Evolutionary conservation across 1,140 invertebrate species (phyloP).

Genomic region (Sycophaga agraensis): DNA sequence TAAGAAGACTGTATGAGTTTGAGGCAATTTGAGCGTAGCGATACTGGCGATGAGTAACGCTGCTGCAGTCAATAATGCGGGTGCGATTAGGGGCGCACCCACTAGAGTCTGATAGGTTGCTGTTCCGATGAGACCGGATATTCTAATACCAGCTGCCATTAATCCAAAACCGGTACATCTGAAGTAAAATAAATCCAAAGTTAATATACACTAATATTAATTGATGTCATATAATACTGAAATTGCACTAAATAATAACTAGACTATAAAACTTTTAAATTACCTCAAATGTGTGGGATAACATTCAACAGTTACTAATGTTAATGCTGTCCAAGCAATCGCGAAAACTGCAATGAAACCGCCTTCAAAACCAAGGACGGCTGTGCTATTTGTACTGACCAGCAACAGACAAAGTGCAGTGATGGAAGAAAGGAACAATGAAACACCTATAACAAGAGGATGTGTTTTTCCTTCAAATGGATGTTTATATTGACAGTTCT

Average conservation of each 20-base stretch:
- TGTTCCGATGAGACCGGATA: conserved; percentile 47
- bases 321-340: conserved; percentile 47
- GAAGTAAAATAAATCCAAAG: background rate
- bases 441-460: conserved; percentile 37
- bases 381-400: conserved; percentile 41
- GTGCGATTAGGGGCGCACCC: conserved; percentile 42
- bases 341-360: conserved; percentile 48
- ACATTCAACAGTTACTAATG: conserved; percentile 46
- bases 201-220: too few species aligned
- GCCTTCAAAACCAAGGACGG: conserved; percentile 47
- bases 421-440: conserved; percentile 46
- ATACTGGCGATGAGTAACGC: conserved; percentile 44
- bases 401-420: conserved; percentile 43
- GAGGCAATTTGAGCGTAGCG: conserved; percentile 48
- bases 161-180: conserved; percentile 51
- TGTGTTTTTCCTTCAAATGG: conserved; percentile 5
- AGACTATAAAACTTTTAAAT: too few species aligned
- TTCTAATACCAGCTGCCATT: conserved; percentile 45
- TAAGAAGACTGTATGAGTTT: conserved; percentile 49
- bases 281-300: conserved; percentile 50
- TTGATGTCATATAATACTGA: too few species aligned
- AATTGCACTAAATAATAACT: too few species aligned
- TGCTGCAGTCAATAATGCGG: conserved; percentile 45
- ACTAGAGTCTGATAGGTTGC: conserved; percentile 47
- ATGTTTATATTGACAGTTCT: background rate